phyloP scores from a whole-genome alignment of 2,113 vertebrate genomes.

The Oncorhynchus mykiss region DNA sequence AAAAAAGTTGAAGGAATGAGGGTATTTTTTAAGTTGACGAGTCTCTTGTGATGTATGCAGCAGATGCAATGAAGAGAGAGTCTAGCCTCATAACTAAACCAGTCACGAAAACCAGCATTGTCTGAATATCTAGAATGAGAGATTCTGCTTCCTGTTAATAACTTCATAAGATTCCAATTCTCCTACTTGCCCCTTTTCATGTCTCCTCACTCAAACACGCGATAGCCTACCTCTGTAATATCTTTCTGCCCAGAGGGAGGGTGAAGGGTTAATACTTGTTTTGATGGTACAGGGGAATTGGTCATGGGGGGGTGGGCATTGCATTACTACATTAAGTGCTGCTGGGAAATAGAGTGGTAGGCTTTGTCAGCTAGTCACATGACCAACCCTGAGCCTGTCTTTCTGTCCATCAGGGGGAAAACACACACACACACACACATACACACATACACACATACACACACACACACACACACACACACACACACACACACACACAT shows the following conservation, averaged over 20 bases:
- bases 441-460: background rate
- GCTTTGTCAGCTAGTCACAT: conserved; percentile 59
- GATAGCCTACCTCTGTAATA: conserved; percentile 33
- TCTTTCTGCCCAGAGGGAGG: conserved; percentile 45
- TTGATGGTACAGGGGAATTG: conserved; percentile 10
- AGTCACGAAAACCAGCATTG: background rate
- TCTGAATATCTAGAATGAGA: background rate
- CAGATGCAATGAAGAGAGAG: background rate
- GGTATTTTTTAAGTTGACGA: conserved; percentile 47
- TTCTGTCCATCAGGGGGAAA: background rate
- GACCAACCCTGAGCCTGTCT: conserved; percentile 21
- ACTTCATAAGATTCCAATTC: background rate
- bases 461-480: background rate
- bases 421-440: background rate
- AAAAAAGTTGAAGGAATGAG: background rate
- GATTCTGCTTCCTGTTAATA: background rate
- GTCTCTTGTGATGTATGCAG: conserved; percentile 75
- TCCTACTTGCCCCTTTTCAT: background rate
- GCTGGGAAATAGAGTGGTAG: conserved; percentile 56
- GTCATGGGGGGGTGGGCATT: conserved; percentile 40
- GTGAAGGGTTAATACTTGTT: background rate
- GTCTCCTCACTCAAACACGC: background rate
- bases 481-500: background rate
- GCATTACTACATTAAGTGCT: conserved; percentile 50
- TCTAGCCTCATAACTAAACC: background rate